phyloP scores from a whole-genome alignment of 2,888 invertebrate genomes.

The Xylophagus ater region DNA sequence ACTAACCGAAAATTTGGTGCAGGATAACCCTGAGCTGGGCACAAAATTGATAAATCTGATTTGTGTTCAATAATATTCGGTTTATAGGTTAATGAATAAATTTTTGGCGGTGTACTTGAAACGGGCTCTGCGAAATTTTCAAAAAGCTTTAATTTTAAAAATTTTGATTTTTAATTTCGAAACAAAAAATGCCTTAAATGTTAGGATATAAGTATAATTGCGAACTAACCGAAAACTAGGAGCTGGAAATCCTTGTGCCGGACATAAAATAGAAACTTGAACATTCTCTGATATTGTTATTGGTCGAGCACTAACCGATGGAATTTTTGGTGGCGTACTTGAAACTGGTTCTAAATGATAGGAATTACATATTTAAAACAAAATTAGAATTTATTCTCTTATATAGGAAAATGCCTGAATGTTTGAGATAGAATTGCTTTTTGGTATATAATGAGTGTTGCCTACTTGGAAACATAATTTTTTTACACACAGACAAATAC shows the following conservation, averaged over 20 bases:
- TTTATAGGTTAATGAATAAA: conserved; percentile 40
- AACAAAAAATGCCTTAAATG: not conserved
- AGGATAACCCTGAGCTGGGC: conserved; percentile 66
- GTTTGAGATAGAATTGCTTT: not conserved
- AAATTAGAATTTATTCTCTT: not conserved
- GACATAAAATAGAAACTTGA: conserved; percentile 57
- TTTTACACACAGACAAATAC: no score
- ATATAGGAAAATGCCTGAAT: not conserved
- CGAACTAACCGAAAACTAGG: conserved; percentile 55
- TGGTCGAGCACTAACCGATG: conserved; percentile 40
- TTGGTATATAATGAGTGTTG: not conserved
- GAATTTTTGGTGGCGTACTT: conserved; percentile 44
- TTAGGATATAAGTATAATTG: not conserved
- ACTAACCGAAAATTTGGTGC: conserved; percentile 57
- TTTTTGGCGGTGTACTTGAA: conserved; percentile 44
- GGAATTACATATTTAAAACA: not conserved
- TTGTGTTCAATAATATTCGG: conserved; percentile 36
- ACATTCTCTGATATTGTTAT: conserved; percentile 35
- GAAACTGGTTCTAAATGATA: conserved; percentile 44
- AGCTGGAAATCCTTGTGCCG: conserved; percentile 65
- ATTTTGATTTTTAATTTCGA: not conserved
- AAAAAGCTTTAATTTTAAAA: conserved; percentile 6
- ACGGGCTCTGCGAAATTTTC: conserved; percentile 42
- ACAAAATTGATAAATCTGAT: conserved; percentile 50
- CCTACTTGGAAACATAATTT: no score